Base-by-base conservation (phyloP, 2,113 vertebrate species). In the Rhinoptilus africanus region DNA sequence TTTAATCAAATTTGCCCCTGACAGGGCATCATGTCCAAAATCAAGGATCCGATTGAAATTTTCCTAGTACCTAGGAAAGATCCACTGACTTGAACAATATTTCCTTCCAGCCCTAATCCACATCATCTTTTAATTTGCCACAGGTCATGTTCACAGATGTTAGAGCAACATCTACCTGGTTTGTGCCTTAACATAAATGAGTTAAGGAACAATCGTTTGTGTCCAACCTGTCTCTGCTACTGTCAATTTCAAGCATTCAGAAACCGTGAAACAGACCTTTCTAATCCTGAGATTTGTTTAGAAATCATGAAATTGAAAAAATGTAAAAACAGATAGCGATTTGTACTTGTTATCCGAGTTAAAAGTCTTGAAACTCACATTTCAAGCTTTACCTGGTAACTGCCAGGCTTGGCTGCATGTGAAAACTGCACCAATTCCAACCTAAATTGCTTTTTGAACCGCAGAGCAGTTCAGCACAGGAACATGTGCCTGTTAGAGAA, bases 321-420 rank as follows among this genome's bases (percentile, higher is more conserved):
- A 4, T 10, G 4, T 4, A 8, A 54, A 74, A 54, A 10, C 0
- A 1, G 10, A 60, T 56, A 4, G 16, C 4, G 15, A 69, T 56
- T 74, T 60, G 22, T 35, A 45, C 9, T 60, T 75, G 15, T 27
- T 71, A n/a, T 47, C 12, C 20, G 35, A 37, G 30, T 75, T 81
- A 37, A 89, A 75, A 77, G 34, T 68, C 50, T 51, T 57, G 23
- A 84, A 47, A 26, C 11, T 83, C 54, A 47, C n/a, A 47, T 56
- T 66, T 84, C 50, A 84, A 50, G 16, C 12, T 87, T 56, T 62
- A 56, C 45, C 53, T 71, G 23, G n/a, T 56, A 91, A 75, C 7
- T 67, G 12, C 8, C 11, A 81, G 48, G 20, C 30, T 71, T 64
- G 41, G 28, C 62, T 48, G 48, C n/a, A 39, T 9, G 14, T 39